These are phyloP conservation scores for Peromyscus maniculatus DNA, from an alignment of 2,113 vertebrate genomes.

Conservation along the genomic window DNA sequence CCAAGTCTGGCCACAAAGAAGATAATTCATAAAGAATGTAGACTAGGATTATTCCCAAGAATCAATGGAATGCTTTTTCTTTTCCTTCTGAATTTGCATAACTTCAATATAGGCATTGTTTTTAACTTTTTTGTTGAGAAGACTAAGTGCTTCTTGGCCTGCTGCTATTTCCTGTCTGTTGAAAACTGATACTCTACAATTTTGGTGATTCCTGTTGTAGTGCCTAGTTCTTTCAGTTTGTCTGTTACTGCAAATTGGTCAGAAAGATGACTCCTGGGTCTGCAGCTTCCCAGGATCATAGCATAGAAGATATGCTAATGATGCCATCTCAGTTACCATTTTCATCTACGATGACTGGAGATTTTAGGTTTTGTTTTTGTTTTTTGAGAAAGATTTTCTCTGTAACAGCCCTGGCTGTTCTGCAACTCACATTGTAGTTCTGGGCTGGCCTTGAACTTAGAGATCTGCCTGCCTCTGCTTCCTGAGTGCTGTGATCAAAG, in stretches of 20 bases:
- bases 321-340: slow-evolving; percentile 36
- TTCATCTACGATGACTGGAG: not conserved
- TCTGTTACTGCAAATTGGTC: slow-evolving; percentile 36
- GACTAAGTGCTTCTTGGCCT: slow-evolving; percentile 52
- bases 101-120: slow-evolving; percentile 27
- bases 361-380: not conserved
- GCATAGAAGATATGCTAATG: not conserved
- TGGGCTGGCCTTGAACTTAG: not conserved
- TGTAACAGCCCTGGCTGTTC: not conserved
- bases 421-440: not conserved
- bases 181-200: slow-evolving; percentile 2
- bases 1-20: not conserved
- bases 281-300: slow-evolving; percentile 5
- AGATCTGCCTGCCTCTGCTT: not conserved
- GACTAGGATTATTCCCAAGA: slow-evolving; percentile 12
- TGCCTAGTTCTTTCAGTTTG: slow-evolving; percentile 54
- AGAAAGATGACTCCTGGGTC: slow-evolving; percentile 26
- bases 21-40: not conserved
- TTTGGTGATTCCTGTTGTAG: slow-evolving; percentile 46
- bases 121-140: slow-evolving; percentile 36
- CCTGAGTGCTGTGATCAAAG: not conserved
- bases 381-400: not conserved
- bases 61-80: not conserved
- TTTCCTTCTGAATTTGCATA: slow-evolving; percentile 50
- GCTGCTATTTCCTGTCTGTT: slow-evolving; percentile 53